Base-by-base conservation (phyloP, 2,888 invertebrate genomes). In the Idaea aversata region DNA sequence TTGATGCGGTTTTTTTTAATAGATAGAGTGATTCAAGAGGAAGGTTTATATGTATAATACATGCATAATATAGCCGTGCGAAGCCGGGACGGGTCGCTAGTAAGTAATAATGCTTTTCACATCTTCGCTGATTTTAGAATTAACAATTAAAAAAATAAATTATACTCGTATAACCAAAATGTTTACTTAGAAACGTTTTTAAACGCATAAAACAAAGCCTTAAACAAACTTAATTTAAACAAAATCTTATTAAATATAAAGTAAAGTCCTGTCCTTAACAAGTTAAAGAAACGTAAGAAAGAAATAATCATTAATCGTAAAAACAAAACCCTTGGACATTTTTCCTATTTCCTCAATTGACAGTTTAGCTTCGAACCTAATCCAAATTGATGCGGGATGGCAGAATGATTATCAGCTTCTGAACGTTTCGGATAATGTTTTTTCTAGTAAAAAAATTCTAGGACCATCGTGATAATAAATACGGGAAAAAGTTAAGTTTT, bases 201-300 rank as follows among this genome's bases (percentile, higher is more conserved):
- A 3, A 2, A 25, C 25, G 25, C 25, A 25, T 25, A 25, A 25
- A 25, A 25, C 25, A 25, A 25, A 25, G 25, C 25, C 25, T 25
- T 25, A 25, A 25, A 25, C 13, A 61, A 60, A 38, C 60, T 57
- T 47, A 47, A 62, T 61, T 66, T 38, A 36, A 57, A 59, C 36
- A 57, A 57, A 58, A n/a, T 36, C 5, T 61, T 34, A 34, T 38
- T 57, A 57, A 25, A 58, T 35, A 58, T 7, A 57, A 57, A 13
- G 7, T 13, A 7, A 13, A 57, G 57, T 57, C 57, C 1, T 25
- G 25, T 25, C 25, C 25, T 25, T 25, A 25, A 25, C 25, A 25
- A 25, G 25, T 25, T 25, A 25, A 25, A 25, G 25, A 25, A 25
- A 25, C 25, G 25, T 47, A 10, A 10, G 13, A 47, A 7, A 47